Percentiles rank a stretch among this genome's conserved stretches.
Conservation (phyloP, 2,797 vertebrate genomes). For the Neosilurus hyrtlii region DNA sequence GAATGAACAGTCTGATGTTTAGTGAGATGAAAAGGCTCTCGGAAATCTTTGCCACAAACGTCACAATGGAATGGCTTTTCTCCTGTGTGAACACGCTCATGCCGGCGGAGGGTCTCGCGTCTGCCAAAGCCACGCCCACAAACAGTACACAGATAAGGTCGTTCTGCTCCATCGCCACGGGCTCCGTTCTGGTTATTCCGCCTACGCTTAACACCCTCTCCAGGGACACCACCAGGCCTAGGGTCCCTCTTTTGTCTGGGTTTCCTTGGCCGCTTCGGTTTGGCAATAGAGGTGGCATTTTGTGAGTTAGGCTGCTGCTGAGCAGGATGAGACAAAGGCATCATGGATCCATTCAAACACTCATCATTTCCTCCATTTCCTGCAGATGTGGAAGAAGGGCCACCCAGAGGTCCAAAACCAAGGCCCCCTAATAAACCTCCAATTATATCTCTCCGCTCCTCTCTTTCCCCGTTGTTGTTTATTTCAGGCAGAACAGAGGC, state of each 20-base stretch:
- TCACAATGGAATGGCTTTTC: slow-evolving; percentile 91
- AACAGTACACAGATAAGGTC: slow-evolving; percentile 75
- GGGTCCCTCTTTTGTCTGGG: slow-evolving; percentile 72
- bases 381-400: slow-evolving; percentile 69
- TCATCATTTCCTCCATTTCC: slow-evolving; percentile 51
- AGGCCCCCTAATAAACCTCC: slow-evolving; percentile 77
- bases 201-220: slow-evolving; percentile 63
- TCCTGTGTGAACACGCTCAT: slow-evolving; percentile 89
- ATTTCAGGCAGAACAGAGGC: slow-evolving; percentile 73
- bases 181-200: slow-evolving; percentile 64
- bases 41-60: slow-evolving; percentile 89
- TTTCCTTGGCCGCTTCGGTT: slow-evolving; percentile 68
- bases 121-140: slow-evolving; percentile 87
- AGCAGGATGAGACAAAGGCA: slow-evolving; percentile 73
- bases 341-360: slow-evolving; percentile 71
- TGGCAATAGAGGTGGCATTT: slow-evolving; percentile 62
- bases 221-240: slow-evolving; percentile 43
- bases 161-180: slow-evolving; percentile 70
- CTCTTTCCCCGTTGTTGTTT: slow-evolving; percentile 66
- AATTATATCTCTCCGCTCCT: slow-evolving; percentile 78
- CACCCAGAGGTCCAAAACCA: slow-evolving; percentile 73
- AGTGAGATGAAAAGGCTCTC: slow-evolving; percentile 91
- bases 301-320: slow-evolving; percentile 58
- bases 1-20: slow-evolving; percentile 94
- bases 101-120: slow-evolving; percentile 86